Base-by-base conservation (phyloP, 2,113 vertebrate genomes). In the Eupsittula cactorum region DNA sequence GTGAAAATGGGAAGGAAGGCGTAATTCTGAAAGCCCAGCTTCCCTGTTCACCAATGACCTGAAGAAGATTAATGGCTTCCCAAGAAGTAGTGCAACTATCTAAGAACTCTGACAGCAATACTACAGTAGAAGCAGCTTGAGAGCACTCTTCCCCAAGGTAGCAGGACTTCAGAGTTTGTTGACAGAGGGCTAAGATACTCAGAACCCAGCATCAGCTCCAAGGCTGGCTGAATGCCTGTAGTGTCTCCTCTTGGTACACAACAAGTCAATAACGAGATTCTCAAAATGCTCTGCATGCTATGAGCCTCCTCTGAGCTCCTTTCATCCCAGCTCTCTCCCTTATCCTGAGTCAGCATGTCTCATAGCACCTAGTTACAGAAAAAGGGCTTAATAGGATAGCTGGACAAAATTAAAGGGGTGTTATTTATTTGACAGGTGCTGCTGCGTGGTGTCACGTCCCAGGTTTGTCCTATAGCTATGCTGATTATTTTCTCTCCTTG, bases 401-500 rank as follows among this genome's bases (percentile, higher is more conserved):
- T 88, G 79, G 88, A 78, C 88, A 94, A 96, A 96, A 97, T 94
- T 90, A 90, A 89, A 97, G 94, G 90, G 87, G 84, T 16, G 64
- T 92, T 95, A 94, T 96, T 96, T 90, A 91, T 94, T 87, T 92
- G 91, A 94, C 90, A 90, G 74, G 87, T 88, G 60, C 84, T 90
- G 90, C 93, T 96, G 94, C 73, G 47, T 91, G 8, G 42, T 94
- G 82, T 97, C 91, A 94, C 82, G 80, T 94, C 86, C 89, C 89
- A 74, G 4, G 85, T 86, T 92, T 94, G 94, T 95, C 96, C 96
- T 96, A 84, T 85, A 90, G 88, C 91, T 76, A 35, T 64, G 89
- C 83, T 94, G 94, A 96, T 97, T 96, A 95, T 97, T 97, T 97
- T 92, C 77, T 97, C 85, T 96, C 95, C 95, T 96, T 93, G 95